Percentiles rank a stretch among this genome's conserved stretches.
These are phyloP conservation scores for Protula sp. DNA, from an alignment of 2,888 invertebrate genomes.

Conservation along the genomic window DNA sequence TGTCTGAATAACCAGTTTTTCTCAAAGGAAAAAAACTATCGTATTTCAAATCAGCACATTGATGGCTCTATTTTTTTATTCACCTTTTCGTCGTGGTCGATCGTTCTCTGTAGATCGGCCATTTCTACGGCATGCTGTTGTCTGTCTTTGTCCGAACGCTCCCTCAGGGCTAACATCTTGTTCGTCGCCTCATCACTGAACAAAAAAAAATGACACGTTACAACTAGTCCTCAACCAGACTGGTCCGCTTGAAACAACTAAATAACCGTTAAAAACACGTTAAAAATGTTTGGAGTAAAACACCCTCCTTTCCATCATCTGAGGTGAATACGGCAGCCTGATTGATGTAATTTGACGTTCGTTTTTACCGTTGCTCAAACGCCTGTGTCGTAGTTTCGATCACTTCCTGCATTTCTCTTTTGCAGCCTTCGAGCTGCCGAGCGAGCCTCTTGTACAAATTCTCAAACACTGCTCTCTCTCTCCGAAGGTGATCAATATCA, in stretches of 20 bases:
- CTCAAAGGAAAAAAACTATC: too few relatives aligned
- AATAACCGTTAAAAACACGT: too few relatives aligned
- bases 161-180: conserved; percentile 73
- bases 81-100: conserved; percentile 76
- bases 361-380: conserved; percentile 80
- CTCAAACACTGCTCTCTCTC: conserved; percentile 76
- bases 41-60: too few relatives aligned
- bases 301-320: too few relatives aligned
- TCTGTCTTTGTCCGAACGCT: conserved; percentile 68
- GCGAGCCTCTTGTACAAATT: conserved; percentile 71
- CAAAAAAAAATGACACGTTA: background rate
- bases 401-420: conserved; percentile 72
- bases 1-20: too few relatives aligned
- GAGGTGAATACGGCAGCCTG: too few relatives aligned
- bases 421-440: conserved; percentile 69
- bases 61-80: too few relatives aligned
- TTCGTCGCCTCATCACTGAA: conserved; percentile 55
- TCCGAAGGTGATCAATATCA: conserved; percentile 73
- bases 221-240: too few relatives aligned
- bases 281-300: too few relatives aligned
- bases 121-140: conserved; percentile 69
- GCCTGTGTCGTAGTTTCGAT: conserved; percentile 82
- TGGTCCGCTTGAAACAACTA: too few relatives aligned
- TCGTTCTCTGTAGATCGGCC: conserved; percentile 73
- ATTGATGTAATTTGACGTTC: too few relatives aligned